Base-by-base conservation (phyloP, 2,113 vertebrate genomes). In the Paracyprichromis sp. region DNA sequence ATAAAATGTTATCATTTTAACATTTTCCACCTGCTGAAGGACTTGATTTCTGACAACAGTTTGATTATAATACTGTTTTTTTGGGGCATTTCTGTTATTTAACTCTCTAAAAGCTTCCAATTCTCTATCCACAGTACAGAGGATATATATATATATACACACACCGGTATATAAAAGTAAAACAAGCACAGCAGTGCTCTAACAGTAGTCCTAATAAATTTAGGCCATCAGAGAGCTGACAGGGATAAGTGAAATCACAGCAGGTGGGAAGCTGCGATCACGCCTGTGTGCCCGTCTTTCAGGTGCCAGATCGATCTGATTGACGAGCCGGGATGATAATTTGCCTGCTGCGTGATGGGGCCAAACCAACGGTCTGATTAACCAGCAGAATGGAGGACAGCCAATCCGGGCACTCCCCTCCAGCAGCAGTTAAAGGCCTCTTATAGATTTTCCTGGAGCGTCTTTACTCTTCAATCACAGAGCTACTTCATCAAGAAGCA, bases 381-480 rank as follows among this genome's bases (percentile, higher is more conserved):
- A 88, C 76, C 93, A 47, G 90, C 80, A 29, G 82, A 66, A 83
- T 24, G 87, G 87, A 84, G n/a, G 82, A 24, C 9, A 57, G 86
- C 93, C 94, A 88, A 91, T 92, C 66, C 13, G 52, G 14, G 36
- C 36, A 71, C 92, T 83, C 57, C 88, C 66, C 85, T 90, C 79
- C 89, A 47, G 84, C 61, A 47, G 90, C 88, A 50, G 85, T 82
- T 90, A 91, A 94, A 91, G 89, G 91, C 93, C 88, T 93, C 90
- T 91, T 90, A 94, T 94, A 82, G 91, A 96, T 95, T 94, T 94
- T 90, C 82, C 84, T 73, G 12, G 84, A 80, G 89, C 86, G 79
- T 93, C 88, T 82, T 92, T 89, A 84, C 93, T 91, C 93, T 96
- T 95, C 94, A 95, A 95, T 96, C 93, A 95, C 93, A 43, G 88